phyloP scores from a whole-genome alignment of 2,797 vertebrate species.

The Onychomys leucogaster region DNA sequence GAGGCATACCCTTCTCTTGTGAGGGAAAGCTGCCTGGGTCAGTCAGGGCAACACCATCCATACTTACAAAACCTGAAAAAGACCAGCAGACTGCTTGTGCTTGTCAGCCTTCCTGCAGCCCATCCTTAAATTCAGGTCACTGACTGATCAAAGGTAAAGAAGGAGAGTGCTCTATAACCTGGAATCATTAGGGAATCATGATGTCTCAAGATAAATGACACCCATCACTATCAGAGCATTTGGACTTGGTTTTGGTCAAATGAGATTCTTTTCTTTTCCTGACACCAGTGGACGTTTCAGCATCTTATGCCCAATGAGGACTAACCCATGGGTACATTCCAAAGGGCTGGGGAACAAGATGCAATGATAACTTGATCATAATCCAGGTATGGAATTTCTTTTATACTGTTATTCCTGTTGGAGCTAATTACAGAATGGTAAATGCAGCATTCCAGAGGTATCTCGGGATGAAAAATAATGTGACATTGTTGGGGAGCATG shows the following conservation, averaged over 20 bases:
- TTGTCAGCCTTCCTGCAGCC: neutral
- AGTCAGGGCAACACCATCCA: neutral
- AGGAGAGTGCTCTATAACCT: neutral
- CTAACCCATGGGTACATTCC: neutral
- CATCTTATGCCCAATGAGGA: neutral
- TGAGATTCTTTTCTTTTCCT: neutral
- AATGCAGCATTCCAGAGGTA: conserved; percentile 9
- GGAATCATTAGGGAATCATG: neutral
- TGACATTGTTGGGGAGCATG: neutral
- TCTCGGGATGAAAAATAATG: conserved; percentile 28
- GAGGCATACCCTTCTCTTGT: neutral
- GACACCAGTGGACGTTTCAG: neutral
- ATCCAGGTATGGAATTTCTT: conserved; percentile 14
- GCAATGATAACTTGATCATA: conserved; percentile 33
- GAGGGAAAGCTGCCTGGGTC: conserved; percentile 22
- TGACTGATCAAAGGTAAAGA: neutral
- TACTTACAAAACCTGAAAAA: conserved; percentile 5
- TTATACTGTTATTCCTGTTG: conserved; percentile 7
- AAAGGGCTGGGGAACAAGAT: neutral
- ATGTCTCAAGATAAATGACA: neutral
- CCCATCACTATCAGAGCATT: neutral
- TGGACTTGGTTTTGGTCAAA: neutral
- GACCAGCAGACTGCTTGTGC: neutral
- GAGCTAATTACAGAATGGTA: neutral
- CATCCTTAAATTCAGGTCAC: neutral